Base-by-base conservation (phyloP, 1,140 invertebrate species). In the Lysiphlebus fabarum region DNA sequence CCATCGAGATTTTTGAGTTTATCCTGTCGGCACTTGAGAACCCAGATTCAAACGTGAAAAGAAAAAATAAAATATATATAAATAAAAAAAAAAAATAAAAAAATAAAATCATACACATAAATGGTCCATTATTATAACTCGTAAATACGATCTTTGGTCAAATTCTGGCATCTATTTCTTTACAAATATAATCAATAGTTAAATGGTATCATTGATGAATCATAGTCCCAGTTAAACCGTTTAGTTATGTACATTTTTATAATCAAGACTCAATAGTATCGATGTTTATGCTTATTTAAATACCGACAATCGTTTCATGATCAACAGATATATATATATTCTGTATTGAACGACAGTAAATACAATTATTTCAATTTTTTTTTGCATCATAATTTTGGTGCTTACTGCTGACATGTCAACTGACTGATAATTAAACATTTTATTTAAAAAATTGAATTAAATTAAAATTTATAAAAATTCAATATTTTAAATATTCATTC, bases 191-290 rank as follows among this genome's bases (percentile, higher is more conserved):
- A 37, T 40, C 12, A 33, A 41, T 12, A 48, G 33, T 34, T 34
- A 53, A 47, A 41, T 45, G 10, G 36, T 26, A 26, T 26, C 17
- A 26, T 42, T 43, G 26, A 38, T 47, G 36, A 14, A 56, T 56
- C 54, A 44, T 26, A 44, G 6, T 50, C 41, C 36, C 36, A 56
- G 49, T 53, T 62, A 62, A 62, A 62, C 60, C 60, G 50, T 62
- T 62, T 62, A 62, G 48, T 37, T 37, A 36, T 56, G 34, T 56
- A 34, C 54, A 56, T 56, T 34, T 56, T 34, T 48, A 38, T 54
- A 54, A 54, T 40, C 14, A 54, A 41, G 41, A 43, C 11, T 54
- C 53, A 54, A 54, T 56, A 48, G 43, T 44, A 11, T 37, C 47
- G 43, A n/a, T 47, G 26, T 49, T 37, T 47, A 44, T 44, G 54